Evolutionary conservation across 2,888 invertebrate species (phyloP).

Genomic region (Galerucella nymphaeae): DNA sequence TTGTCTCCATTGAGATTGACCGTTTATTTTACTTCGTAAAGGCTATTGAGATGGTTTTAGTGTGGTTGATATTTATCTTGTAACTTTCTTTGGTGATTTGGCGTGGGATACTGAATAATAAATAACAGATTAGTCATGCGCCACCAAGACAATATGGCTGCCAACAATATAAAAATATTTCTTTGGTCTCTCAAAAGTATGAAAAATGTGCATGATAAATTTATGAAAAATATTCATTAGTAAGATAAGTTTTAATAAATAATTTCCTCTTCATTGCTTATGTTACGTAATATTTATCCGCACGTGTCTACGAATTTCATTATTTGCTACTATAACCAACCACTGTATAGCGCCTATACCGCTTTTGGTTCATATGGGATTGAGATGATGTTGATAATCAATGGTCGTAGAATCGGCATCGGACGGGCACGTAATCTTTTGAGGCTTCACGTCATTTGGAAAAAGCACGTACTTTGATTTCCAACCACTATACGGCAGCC

Average conservation of each 20-base stretch:
- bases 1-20: no score
- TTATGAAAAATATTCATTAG: background rate
- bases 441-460: conserved; percentile 42
- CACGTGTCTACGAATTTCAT: conserved; percentile 9
- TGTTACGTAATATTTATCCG: background rate
- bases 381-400: conserved; percentile 40
- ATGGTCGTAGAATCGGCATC: conserved; percentile 42
- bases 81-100: no score
- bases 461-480: conserved; percentile 40
- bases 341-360: background rate
- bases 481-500: conserved; percentile 15
- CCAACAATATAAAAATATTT: no score
- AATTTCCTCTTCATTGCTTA: background rate
- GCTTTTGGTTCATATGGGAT: conserved; percentile 3
- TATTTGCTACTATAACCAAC: background rate
- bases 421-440: conserved; percentile 43
- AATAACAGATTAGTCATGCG: no score
- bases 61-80: no score
- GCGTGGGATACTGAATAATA: no score
- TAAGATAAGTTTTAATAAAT: background rate
- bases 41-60: no score
- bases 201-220: no score
- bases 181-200: no score
- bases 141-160: no score
- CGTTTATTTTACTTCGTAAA: no score